Evolutionary conservation across 2,797 vertebrate genomes (phyloP), one percentile per base, ranked within the genome.

Genomic region (Gymnodraco acuticeps): DNA sequence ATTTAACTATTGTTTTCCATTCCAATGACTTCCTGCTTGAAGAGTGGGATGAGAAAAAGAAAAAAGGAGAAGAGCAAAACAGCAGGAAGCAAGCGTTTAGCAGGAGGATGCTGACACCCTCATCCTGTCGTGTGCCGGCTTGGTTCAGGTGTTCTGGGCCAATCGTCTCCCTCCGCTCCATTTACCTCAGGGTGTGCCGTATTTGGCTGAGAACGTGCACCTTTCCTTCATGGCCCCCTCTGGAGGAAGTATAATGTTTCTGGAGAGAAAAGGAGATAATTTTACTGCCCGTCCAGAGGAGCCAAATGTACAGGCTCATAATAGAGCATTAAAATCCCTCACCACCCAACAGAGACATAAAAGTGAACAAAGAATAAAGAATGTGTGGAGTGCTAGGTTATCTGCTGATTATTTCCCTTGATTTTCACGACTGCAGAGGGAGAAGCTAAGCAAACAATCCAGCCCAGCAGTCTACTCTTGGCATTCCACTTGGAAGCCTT

Each of bases 71-170:
- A 83, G 77, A 89, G 90, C 94, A 95, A 96, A 96, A 95, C 91
- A 93, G 93, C 94, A 96, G 96, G 97, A 97, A 98, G 96, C 93
- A 89, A 94, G 88, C 86, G 83, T 93, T 95, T 93, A 95, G 89
- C 93, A 83, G 89, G 93, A 95, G 95, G 95, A 96, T 95, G 95
- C 95, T 84, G 83, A 95, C 96, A 95, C 96, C 96, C 95, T 94
- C 95, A 96, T 97, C 96, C 96, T 96, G 97, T 96, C 96, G 96
- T 97, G 96, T 97, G 96, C 96, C 96, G 71, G 67, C 78, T 73
- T 72, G 77, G 89, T 94, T 96, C 96, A 97, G 96, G 96, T 96
- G 96, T 93, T 90, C 87, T 86, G 93, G 62, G 79, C 88, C 94
- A 94, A 80, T 87, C 80, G 46, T 65, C 59, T 83, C 77, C 78